A percentile compares a stretch with the other conserved stretches of the same genome.
phyloP scores from a whole-genome alignment of 35 echinoderm and acorn worm species.

The Holothuria glaberrima region DNA sequence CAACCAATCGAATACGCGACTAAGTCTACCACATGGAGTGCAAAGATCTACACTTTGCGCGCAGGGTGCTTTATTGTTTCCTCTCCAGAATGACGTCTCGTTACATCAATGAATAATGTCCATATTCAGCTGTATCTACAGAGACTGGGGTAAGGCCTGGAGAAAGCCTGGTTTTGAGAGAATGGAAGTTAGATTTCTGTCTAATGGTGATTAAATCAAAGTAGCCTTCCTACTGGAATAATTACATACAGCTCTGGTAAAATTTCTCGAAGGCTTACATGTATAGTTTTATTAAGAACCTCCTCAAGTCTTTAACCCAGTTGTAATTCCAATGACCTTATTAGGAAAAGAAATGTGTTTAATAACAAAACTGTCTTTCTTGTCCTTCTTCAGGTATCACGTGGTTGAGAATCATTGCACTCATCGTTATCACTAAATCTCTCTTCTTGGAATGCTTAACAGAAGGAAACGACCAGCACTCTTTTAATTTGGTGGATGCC shows the following conservation, averaged over 20 bases:
- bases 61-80: no score
- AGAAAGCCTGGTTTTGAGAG: no score
- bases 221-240: background rate
- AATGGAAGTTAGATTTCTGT: no score
- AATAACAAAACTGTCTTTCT: background rate
- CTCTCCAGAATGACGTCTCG: no score
- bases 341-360: background rate
- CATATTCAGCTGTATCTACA: no score
- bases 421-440: slow-evolving; percentile 40
- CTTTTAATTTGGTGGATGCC: slow-evolving; percentile 46
- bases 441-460: slow-evolving; percentile 32
- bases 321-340: background rate
- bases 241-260: background rate
- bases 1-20: no score
- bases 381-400: slow-evolving; percentile 11
- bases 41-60: no score
- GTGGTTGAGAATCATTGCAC: slow-evolving; percentile 25
- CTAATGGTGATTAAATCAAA: background rate
- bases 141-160: no score
- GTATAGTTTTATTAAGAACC: no score
- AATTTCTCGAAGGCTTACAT: no score
- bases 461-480: slow-evolving; percentile 47
- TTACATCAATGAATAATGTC: no score
- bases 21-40: no score
- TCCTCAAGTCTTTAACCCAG: background rate